A percentile compares a stretch with the other conserved stretches of the same genome.
phyloP scores from a whole-genome alignment of 2,797 vertebrate genomes.

The Microctenopoma steveboyesi region DNA sequence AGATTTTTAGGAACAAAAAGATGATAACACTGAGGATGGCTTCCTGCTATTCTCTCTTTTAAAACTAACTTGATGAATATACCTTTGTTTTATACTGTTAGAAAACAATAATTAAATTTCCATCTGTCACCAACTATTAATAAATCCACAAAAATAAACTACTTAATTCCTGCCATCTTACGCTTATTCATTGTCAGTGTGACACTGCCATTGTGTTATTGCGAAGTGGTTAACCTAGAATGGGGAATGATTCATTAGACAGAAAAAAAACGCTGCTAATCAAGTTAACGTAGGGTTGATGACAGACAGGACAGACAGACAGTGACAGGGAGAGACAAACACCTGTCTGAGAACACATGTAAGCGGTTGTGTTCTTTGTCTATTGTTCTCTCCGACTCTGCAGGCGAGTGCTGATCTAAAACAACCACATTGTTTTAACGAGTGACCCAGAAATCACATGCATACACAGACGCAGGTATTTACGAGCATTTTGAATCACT shows the following conservation, averaged over 20 bases:
- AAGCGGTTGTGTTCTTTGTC: conserved; percentile 57
- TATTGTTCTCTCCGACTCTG: conserved; percentile 61
- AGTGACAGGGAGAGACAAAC: conserved; percentile 6
- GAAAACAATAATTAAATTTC: conserved; percentile 12
- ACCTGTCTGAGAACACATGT: conserved; percentile 33
- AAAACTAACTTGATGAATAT: background rate
- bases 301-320: conserved; percentile 18
- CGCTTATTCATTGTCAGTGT: background rate
- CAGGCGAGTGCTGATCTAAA: conserved; percentile 50
- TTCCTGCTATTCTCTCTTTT: conserved; percentile 6
- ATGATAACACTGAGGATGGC: conserved; percentile 15
- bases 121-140: conserved; percentile 10
- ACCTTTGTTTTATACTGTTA: conserved; percentile 18
- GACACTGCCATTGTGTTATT: conserved; percentile 35
- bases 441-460: conserved; percentile 22
- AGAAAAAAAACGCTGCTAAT: conserved; percentile 38
- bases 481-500: conserved; percentile 37
- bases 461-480: conserved; percentile 8
- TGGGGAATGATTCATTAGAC: conserved; percentile 40
- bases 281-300: conserved; percentile 25
- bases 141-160: conserved; percentile 5
- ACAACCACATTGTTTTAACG: conserved; percentile 39
- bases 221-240: conserved; percentile 17
- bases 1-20: conserved; percentile 39
- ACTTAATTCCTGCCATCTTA: conserved; percentile 24